A percentile compares a stretch with the other conserved stretches of the same genome.
phyloP scores from a whole-genome alignment of 2,888 invertebrate species.

The Hirudinaria manillensis region DNA sequence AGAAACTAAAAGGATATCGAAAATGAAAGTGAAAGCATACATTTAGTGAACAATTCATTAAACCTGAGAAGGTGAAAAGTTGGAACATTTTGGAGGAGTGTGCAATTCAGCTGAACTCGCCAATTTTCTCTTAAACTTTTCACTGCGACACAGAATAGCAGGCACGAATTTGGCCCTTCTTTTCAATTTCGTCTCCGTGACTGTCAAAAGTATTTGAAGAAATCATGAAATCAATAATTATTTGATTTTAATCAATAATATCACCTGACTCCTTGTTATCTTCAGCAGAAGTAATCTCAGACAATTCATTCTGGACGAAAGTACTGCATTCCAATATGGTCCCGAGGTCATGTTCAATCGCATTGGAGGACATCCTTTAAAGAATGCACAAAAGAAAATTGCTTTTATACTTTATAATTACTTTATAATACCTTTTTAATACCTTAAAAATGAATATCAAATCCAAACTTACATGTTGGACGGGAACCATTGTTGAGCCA shows the following conservation, averaged over 20 bases:
- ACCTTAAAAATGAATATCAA: too few species aligned
- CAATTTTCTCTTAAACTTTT: constrained; percentile 5
- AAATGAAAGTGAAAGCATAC: not conserved
- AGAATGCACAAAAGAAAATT: not conserved
- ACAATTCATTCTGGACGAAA: not conserved
- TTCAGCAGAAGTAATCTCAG: not conserved
- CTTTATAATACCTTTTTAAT: too few species aligned
- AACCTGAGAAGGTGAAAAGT: constrained; percentile 20
- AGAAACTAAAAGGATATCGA: not conserved
- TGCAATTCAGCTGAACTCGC: not conserved
- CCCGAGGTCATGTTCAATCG: not conserved
- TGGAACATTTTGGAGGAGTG: constrained; percentile 13
- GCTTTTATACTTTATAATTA: not conserved
- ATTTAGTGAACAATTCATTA: not conserved
- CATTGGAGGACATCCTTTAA: not conserved
- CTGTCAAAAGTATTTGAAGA: not conserved
- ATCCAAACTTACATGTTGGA: constrained; percentile 2
- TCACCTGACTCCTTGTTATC: too few species aligned
- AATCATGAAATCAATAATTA: too few species aligned
- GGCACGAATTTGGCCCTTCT: not conserved
- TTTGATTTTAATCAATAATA: too few species aligned
- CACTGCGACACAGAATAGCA: not conserved
- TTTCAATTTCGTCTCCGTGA: constrained; percentile 6
- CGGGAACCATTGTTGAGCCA: not conserved
- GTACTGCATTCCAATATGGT: constrained; percentile 5